These are phyloP conservation scores for Eriosoma lanigerum DNA, from an alignment of 1,140 invertebrate genomes.

Conservation along the genomic window DNA sequence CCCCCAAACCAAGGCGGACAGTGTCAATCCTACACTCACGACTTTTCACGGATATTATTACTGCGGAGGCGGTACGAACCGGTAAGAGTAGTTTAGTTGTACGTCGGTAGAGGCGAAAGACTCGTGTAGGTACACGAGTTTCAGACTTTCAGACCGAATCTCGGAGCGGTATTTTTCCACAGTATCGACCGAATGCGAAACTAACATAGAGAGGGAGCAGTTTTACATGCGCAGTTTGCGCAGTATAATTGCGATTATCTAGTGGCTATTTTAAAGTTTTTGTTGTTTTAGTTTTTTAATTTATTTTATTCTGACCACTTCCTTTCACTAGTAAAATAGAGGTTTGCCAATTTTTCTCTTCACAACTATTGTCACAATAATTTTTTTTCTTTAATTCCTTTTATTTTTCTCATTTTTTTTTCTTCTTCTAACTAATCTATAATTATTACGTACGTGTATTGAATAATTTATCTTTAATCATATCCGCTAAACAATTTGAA, in stretches of 20 bases:
- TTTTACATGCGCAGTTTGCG: conserved; percentile 44
- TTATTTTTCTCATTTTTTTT: too few relatives aligned
- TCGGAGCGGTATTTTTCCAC: neutral
- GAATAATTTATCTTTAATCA: too few relatives aligned
- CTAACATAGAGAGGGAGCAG: neutral
- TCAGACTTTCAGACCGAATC: neutral
- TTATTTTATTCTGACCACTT: neutral
- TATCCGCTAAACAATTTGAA: too few relatives aligned
- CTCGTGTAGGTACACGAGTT: neutral
- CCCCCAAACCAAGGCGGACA: too few relatives aligned
- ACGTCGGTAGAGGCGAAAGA: neutral
- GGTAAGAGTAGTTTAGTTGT: too few relatives aligned
- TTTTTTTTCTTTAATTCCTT: too few relatives aligned
- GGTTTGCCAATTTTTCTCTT: neutral
- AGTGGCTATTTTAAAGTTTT: conserved; percentile 44
- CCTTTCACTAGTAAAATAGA: neutral
- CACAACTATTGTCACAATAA: neutral
- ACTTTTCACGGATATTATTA: too few relatives aligned
- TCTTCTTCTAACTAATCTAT: too few relatives aligned
- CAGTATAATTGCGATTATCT: conserved; percentile 4
- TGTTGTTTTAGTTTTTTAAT: neutral
- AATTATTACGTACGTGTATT: too few relatives aligned
- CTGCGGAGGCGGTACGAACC: too few relatives aligned
- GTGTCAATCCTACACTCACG: too few relatives aligned
- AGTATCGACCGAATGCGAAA: neutral